Evolutionary conservation across 2,888 invertebrate genomes (phyloP).

Genomic region (Limnephilus lunatus): DNA sequence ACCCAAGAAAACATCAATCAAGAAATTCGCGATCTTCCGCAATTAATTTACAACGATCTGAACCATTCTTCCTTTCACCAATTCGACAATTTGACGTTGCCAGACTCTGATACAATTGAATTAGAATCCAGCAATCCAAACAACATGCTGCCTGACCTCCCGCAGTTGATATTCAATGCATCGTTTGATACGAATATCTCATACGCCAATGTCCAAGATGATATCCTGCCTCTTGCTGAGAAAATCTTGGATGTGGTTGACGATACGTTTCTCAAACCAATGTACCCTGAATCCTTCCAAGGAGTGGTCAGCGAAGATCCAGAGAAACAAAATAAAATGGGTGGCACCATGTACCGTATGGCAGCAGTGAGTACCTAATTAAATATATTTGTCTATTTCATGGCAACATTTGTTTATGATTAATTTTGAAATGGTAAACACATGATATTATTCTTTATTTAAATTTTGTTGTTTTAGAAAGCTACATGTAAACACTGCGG

Average conservation of each 20-base stretch:
- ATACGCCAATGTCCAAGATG: background rate
- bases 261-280: background rate
- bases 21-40: slow-evolving; percentile 17
- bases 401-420: background rate
- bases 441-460: too few relatives aligned
- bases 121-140: background rate
- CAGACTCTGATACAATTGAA: background rate
- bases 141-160: background rate
- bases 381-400: background rate
- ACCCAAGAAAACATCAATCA: slow-evolving; percentile 33
- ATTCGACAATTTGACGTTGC: slow-evolving; percentile 8
- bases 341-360: background rate
- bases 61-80: slow-evolving; percentile 13
- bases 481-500: slow-evolving; percentile 47
- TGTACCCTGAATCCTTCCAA: background rate
- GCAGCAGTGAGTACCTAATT: background rate
- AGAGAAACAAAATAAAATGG: slow-evolving; percentile 3
- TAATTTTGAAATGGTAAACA: background rate
- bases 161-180: slow-evolving; percentile 31
- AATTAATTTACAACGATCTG: background rate
- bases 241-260: background rate
- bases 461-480: slow-evolving; percentile 26
- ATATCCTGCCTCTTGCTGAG: background rate
- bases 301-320: background rate
- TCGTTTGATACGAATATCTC: slow-evolving; percentile 24